These are phyloP conservation scores for Hybos culiciformis DNA, from an alignment of 2,888 invertebrate species.

Conservation along the genomic window DNA sequence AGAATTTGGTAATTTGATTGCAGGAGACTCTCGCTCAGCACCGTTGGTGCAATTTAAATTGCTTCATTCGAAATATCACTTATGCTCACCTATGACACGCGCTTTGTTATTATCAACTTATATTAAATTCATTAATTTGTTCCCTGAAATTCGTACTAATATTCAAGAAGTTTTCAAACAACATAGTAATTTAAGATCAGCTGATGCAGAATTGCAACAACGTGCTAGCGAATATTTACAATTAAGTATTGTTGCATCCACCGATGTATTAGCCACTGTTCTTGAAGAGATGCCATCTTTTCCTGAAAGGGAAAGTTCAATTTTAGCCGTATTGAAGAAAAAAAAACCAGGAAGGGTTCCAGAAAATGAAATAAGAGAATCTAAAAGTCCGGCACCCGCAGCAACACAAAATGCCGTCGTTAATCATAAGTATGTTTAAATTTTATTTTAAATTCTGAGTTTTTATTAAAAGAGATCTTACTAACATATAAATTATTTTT, in stretches of 20 bases:
- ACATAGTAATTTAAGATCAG: slow-evolving; percentile 90
- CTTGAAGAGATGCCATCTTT: slow-evolving; percentile 99
- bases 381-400: slow-evolving; percentile 54
- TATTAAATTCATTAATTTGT: slow-evolving; percentile 97
- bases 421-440: slow-evolving; percentile 35
- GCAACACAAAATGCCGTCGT: slow-evolving; percentile 32
- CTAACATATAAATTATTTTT: not conserved
- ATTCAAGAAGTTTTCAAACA: slow-evolving; percentile 90
- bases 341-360: slow-evolving; percentile 93
- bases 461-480: not conserved
- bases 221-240: slow-evolving; percentile 96
- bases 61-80: slow-evolving; percentile 96
- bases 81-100: slow-evolving; percentile 93
- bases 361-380: slow-evolving; percentile 71
- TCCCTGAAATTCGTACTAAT: slow-evolving; percentile 92
- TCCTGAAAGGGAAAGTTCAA: slow-evolving; percentile 95
- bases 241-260: slow-evolving; percentile 87
- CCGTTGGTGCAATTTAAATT: slow-evolving; percentile 96
- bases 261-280: slow-evolving; percentile 95
- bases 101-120: slow-evolving; percentile 94
- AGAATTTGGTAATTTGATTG: slow-evolving; percentile 98
- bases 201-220: slow-evolving; percentile 97
- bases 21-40: slow-evolving; percentile 94
- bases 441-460: not conserved
- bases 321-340: slow-evolving; percentile 94